Base-by-base conservation (phyloP, 2,888 invertebrate genomes). In the Seira sanloemensis region DNA sequence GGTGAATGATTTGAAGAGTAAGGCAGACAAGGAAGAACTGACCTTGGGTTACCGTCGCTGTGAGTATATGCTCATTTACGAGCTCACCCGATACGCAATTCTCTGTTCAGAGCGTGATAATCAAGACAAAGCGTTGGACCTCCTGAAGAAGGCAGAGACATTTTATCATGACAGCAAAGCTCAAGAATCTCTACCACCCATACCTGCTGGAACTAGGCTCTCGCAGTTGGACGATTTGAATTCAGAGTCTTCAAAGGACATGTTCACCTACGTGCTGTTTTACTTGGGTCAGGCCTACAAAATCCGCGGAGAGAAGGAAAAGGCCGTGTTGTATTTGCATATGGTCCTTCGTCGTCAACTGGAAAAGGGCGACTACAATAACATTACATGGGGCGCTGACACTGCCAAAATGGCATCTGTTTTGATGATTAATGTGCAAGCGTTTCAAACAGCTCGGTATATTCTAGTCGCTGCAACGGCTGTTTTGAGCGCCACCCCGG, bases 211-310 rank as follows among this genome's bases (percentile, higher is more conserved):
- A 16, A 79, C 87, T 18, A 26, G 86, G 21, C 62, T 89, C 24
- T 78, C 78, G 9, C 83, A 86, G 71, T 67, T 89, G 27, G 88
- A 89, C 67, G 86, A 88, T 26, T 46, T 88, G n/a, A 89, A 88
- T 73, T 87, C 89, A 7, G 88, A 89, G 68, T 83, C 86, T 1
- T 84, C 88, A 0, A 83, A 87, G 46, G 88, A 88, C 50, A 88
- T 89, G 88, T 89, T 89, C 73, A 88, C 88, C 2, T 89, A 89
- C 68, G 86, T 89, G 1, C 62, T 89, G n/a, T 89, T 89, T 74
- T 89, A 89, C 65, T 76, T 89, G 54, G 89, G 89, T 19, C 89
- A 89, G 87, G 89, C 89, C 1, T 89, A 88, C 71, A 84, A 88
- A 79, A 89, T 88, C n/a, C 83, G 84, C 9, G 89, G 88, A 18